phyloP scores from a whole-genome alignment of 1,140 invertebrate species.

The Cardiocondyla obscurior region DNA sequence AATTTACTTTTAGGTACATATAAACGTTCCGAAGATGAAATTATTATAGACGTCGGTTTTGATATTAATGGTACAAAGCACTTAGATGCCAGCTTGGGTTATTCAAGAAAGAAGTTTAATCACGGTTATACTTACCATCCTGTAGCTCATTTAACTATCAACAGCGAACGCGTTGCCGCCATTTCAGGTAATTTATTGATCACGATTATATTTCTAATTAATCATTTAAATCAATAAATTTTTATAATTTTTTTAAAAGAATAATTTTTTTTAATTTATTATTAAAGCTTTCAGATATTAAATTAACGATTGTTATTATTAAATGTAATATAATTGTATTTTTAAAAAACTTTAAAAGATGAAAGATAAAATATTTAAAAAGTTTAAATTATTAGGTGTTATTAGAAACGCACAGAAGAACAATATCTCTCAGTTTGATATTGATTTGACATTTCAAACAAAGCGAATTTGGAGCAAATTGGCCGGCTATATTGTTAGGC shows the following conservation, averaged over 20 bases:
- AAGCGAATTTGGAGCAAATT: conserved; percentile 87
- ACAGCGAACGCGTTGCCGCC: conserved; percentile 87
- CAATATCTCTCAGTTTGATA: conserved; percentile 88
- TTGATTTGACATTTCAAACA: conserved; percentile 88
- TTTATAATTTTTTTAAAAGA: not conserved
- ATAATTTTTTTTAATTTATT: not conserved
- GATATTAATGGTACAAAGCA: conserved; percentile 89
- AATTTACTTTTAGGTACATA: conserved; percentile 85
- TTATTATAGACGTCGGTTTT: conserved; percentile 86
- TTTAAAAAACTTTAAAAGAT: not conserved
- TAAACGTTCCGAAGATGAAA: conserved; percentile 87
- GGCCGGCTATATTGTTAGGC: conserved; percentile 87
- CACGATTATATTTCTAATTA: not conserved
- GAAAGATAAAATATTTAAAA: not conserved
- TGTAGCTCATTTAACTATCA: conserved; percentile 87
- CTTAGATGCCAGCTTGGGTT: conserved; percentile 86
- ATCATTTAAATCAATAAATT: not conserved
- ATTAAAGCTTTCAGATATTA: not conserved
- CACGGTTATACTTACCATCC: conserved; percentile 88
- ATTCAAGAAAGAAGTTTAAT: conserved; percentile 83
- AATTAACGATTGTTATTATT: conserved; percentile 4
- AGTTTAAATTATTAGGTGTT: conserved; percentile 68
- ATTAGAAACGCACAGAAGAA: conserved; percentile 86
- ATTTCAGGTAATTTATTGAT: conserved; percentile 84
- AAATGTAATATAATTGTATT: not conserved